Evolutionary conservation across 2,797 vertebrate species (phyloP).

Genomic region (Champsocephalus esox): DNA sequence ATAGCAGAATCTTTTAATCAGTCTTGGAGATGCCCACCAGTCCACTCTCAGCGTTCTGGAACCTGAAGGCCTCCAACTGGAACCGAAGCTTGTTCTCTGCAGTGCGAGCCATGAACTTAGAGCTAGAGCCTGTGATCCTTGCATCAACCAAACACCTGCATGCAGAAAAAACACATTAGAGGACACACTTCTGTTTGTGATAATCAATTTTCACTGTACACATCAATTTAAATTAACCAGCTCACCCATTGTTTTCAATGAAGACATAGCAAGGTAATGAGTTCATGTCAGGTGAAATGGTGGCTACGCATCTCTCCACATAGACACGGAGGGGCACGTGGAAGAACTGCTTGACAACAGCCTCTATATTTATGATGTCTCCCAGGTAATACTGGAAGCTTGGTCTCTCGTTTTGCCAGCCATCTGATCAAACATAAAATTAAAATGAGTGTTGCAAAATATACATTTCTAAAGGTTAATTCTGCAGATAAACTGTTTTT

Average conservation of each 20-base stretch:
- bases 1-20: not conserved
- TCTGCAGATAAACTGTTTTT: not conserved
- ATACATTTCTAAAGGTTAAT: not conserved
- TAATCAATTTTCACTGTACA: not conserved
- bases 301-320: slow-evolving; percentile 75
- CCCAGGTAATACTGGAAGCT: slow-evolving; percentile 67
- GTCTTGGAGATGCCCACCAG: slow-evolving; percentile 42
- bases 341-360: slow-evolving; percentile 65
- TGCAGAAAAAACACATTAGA: slow-evolving; percentile 7
- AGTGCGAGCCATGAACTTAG: slow-evolving; percentile 66
- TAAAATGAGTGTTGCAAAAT: not conserved
- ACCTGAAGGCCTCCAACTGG: slow-evolving; percentile 80
- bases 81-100: slow-evolving; percentile 66
- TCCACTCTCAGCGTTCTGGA: slow-evolving; percentile 54
- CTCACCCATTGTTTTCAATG: slow-evolving; percentile 77
- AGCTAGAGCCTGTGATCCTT: slow-evolving; percentile 65
- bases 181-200: not conserved
- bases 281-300: slow-evolving; percentile 34
- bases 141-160: slow-evolving; percentile 79
- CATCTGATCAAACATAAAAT: slow-evolving; percentile 59
- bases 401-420: slow-evolving; percentile 72
- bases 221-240: not conserved
- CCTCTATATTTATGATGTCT: slow-evolving; percentile 73
- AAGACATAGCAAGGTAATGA: slow-evolving; percentile 72
- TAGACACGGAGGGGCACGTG: slow-evolving; percentile 78